Evolutionary conservation across 1,140 invertebrate genomes (phyloP).

Genomic region (Drosophila simulans): DNA sequence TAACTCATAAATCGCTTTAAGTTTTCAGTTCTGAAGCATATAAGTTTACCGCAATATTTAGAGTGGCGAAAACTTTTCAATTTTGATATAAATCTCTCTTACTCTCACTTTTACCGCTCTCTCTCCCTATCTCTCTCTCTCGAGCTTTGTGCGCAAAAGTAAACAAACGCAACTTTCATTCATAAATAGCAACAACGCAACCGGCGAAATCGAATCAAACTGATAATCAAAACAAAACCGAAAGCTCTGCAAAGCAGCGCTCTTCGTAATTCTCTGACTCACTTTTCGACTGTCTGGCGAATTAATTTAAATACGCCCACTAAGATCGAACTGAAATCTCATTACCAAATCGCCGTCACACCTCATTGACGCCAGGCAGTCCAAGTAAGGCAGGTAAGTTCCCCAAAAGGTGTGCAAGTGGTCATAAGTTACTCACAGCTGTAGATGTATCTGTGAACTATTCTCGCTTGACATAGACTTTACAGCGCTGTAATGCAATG

Average conservation of each 20-base stretch:
- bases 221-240: slow-evolving; percentile 60
- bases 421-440: slow-evolving; percentile 4
- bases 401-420: slow-evolving; percentile 24
- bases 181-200: slow-evolving; percentile 73
- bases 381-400: slow-evolving; percentile 39
- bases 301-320: slow-evolving; percentile 36
- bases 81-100: slow-evolving; percentile 33
- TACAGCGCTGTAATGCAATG: slow-evolving; percentile 8
- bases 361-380: slow-evolving; percentile 45
- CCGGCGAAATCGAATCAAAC: slow-evolving; percentile 45
- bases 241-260: slow-evolving; percentile 43
- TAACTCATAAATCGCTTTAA: slow-evolving; percentile 7
- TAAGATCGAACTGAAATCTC: slow-evolving; percentile 19
- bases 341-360: slow-evolving; percentile 54
- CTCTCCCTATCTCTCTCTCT: slow-evolving; percentile 2
- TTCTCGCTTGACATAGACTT: slow-evolving; percentile 10
- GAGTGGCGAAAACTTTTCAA: slow-evolving; percentile 29
- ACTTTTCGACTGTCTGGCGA: slow-evolving; percentile 21
- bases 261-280: slow-evolving; percentile 30
- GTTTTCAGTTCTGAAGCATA: background rate
- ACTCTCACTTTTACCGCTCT: slow-evolving; percentile 7
- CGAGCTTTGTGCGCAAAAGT: slow-evolving; percentile 56
- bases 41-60: slow-evolving; percentile 20
- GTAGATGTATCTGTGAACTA: background rate
- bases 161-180: slow-evolving; percentile 80